These are phyloP conservation scores for Pseudococcus viburni DNA, from an alignment of 2,888 invertebrate species.

Conservation along the genomic window DNA sequence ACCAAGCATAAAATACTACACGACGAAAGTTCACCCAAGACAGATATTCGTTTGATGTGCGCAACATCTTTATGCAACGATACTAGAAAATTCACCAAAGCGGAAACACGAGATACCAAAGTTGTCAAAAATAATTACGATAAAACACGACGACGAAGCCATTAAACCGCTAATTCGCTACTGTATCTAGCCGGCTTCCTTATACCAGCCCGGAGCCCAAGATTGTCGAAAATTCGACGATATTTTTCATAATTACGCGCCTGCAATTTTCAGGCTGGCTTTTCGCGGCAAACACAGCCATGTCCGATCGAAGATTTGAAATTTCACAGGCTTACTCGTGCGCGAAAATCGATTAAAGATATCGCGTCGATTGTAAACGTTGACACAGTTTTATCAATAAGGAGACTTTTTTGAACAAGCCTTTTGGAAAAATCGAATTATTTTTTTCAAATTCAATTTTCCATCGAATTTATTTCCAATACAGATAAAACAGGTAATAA, in stretches of 20 bases:
- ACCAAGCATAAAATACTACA: constrained; percentile 9
- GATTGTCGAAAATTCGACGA: background rate
- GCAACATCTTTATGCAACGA: constrained; percentile 12
- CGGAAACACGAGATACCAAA: constrained; percentile 47
- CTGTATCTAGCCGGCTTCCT: background rate
- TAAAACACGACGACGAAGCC: constrained; percentile 22
- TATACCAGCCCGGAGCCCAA: background rate
- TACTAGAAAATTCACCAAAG: constrained; percentile 34
- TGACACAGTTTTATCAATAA: constrained; percentile 60
- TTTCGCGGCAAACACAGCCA: background rate
- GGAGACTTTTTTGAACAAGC: background rate
- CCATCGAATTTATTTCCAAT: constrained; percentile 53
- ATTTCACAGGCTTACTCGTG: constrained; percentile 55
- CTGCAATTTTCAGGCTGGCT: background rate
- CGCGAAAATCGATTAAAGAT: constrained; percentile 60
- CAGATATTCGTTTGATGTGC: constrained; percentile 28
- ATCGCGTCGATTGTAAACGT: constrained; percentile 22
- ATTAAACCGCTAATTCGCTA: constrained; percentile 44
- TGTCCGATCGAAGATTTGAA: constrained; percentile 31
- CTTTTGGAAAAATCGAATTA: constrained; percentile 23
- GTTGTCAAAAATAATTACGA: constrained; percentile 49
- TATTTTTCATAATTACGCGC: constrained; percentile 10
- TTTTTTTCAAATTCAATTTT: constrained; percentile 51
- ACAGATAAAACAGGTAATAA: constrained; percentile 42
- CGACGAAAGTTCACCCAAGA: constrained; percentile 39